Conservation (phyloP, 2,888 invertebrate genomes). For the Zaprionus obscuricornis region DNA sequence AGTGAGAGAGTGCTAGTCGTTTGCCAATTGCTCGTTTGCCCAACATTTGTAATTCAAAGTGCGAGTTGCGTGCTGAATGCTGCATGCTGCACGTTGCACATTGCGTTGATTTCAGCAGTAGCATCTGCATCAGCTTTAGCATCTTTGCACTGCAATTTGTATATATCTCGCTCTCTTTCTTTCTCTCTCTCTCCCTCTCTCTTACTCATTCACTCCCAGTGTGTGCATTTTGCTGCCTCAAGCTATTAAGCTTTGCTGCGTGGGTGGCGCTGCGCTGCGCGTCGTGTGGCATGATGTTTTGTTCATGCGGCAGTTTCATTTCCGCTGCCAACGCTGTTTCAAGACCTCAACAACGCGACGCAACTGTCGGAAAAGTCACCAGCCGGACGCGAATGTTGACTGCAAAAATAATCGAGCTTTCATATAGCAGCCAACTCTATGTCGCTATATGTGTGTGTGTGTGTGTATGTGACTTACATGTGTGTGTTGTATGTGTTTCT, state of each 20-base stretch:
- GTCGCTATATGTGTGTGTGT: constrained; percentile 4
- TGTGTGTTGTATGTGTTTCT: constrained; percentile 5
- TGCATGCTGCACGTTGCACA: neutral
- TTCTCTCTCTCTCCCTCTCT: no score
- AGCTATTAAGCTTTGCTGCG: no score
- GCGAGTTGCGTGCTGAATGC: constrained; percentile 14
- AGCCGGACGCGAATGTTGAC: constrained; percentile 34
- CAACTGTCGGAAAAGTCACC: constrained; percentile 47
- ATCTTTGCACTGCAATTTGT: constrained; percentile 38
- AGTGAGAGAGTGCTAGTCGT: no score
- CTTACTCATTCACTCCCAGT: no score
- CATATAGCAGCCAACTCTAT: constrained; percentile 13
- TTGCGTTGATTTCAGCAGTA: constrained; percentile 65
- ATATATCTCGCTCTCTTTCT: constrained; percentile 30
- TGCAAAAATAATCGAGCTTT: constrained; percentile 63
- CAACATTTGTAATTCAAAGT: constrained; percentile 74
- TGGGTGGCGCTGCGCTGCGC: no score
- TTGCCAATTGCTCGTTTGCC: constrained; percentile 5
- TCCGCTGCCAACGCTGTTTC: constrained; percentile 15
- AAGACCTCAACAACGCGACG: constrained; percentile 30
- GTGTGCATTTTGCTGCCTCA: no score
- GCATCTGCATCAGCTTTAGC: no score
- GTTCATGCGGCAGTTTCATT: constrained; percentile 17
- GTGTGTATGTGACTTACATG: constrained; percentile 11
- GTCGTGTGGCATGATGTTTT: no score